Conservation (phyloP, 2,113 vertebrate species). For the Corythaeola cristata region DNA sequence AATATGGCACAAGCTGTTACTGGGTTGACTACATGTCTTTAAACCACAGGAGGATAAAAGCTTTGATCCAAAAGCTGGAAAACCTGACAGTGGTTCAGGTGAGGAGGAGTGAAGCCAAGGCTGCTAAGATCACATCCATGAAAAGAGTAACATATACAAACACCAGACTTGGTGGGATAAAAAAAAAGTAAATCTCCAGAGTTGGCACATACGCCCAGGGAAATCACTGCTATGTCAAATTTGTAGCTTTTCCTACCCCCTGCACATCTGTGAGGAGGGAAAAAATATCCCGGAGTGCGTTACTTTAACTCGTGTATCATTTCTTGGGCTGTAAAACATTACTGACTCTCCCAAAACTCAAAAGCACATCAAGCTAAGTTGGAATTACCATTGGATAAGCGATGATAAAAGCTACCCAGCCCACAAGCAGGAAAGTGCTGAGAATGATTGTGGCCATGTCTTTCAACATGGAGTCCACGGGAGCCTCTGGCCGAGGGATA, state of each 20-base stretch:
- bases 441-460: slow-evolving; percentile 96
- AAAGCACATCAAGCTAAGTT: neutral
- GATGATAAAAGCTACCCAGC: slow-evolving; percentile 96
- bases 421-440: slow-evolving; percentile 92
- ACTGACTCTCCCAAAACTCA: neutral
- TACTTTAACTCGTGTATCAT: neutral
- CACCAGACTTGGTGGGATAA: neutral
- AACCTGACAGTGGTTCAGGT: neutral
- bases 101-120: neutral
- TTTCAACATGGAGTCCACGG: slow-evolving; percentile 92
- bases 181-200: neutral
- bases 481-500: slow-evolving; percentile 78
- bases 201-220: neutral
- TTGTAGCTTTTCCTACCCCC: neutral
- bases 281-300: neutral
- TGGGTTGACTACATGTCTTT: neutral
- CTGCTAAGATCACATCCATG: neutral
- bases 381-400: slow-evolving; percentile 90
- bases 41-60: neutral
- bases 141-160: neutral
- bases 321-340: neutral
- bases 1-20: neutral
- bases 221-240: neutral
- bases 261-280: neutral
- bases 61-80: neutral